A percentile compares a stretch with the other conserved stretches of the same genome.
Evolutionary conservation across 2,113 vertebrate genomes (phyloP).

Genomic region (Scalopus aquaticus): DNA sequence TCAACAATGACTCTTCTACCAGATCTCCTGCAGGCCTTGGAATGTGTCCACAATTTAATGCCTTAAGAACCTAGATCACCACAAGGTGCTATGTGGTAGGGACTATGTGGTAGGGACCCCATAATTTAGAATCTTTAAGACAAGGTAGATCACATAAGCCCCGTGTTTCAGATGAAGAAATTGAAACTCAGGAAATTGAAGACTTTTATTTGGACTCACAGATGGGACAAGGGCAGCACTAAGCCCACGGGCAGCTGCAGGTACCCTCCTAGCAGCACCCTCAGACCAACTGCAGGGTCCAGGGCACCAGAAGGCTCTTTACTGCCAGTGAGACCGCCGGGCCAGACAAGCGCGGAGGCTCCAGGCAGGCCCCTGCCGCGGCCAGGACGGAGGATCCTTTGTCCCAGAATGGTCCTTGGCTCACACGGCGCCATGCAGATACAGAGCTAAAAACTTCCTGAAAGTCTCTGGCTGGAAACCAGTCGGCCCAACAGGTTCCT

Average conservation of each 20-base stretch:
- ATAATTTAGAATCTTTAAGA: background rate
- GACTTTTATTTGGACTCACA: background rate
- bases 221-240: rapidly evolving
- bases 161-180: background rate
- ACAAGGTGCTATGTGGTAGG: background rate
- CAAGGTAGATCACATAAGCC: too few species aligned
- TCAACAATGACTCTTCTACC: background rate
- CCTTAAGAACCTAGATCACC: background rate
- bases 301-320: background rate
- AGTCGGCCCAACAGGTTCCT: constrained; percentile 93
- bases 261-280: background rate
- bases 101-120: background rate
- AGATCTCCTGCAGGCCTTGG: background rate
- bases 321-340: background rate
- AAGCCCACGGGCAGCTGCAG: rapidly evolving
- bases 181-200: background rate
- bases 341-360: rapidly evolving
- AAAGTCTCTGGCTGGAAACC: constrained; percentile 94
- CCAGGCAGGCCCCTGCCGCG: background rate
- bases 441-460: constrained; percentile 95
- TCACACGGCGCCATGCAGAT: constrained; percentile 91
- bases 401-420: background rate
- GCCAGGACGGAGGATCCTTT: background rate
- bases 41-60: background rate
- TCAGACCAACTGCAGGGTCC: background rate